These are phyloP conservation scores for Nycticorax nycticorax DNA, from an alignment of 2,113 vertebrate genomes.

Conservation along the genomic window DNA sequence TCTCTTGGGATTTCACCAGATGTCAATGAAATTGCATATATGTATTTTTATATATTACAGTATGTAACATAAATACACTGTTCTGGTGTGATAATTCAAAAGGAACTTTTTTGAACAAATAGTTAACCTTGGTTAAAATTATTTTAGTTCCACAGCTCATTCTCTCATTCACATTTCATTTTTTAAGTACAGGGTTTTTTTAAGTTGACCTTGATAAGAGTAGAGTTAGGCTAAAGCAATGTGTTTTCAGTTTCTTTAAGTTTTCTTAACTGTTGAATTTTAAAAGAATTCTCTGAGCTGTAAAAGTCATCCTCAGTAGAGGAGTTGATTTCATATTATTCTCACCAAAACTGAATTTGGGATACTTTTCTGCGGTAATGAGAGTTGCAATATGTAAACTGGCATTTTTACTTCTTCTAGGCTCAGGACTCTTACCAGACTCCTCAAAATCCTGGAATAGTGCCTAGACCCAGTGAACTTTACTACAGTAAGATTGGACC, in stretches of 20 bases:
- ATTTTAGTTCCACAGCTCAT: background rate
- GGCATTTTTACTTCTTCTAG: slow-evolving; percentile 37
- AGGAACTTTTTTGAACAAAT: background rate
- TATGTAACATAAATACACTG: background rate
- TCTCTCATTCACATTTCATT: background rate
- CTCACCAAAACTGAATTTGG: background rate
- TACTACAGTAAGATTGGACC: slow-evolving; percentile 98
- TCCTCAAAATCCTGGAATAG: slow-evolving; percentile 88
- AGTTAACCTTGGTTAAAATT: background rate
- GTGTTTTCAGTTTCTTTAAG: background rate
- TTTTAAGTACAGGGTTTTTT: background rate
- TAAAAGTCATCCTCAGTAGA: background rate
- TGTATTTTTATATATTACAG: background rate
- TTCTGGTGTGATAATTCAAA: background rate
- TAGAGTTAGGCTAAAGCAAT: background rate
- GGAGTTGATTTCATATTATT: background rate
- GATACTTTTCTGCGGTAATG: background rate
- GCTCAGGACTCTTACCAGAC: slow-evolving; percentile 92
- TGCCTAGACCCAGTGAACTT: slow-evolving; percentile 96
- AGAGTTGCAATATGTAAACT: background rate
- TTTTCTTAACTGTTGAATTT: background rate
- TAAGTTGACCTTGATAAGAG: background rate
- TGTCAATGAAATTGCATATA: background rate
- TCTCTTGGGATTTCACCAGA: background rate
- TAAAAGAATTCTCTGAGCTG: background rate